phyloP scores from a whole-genome alignment of 2,888 invertebrate genomes.

The Fissipunctia ypsillon region DNA sequence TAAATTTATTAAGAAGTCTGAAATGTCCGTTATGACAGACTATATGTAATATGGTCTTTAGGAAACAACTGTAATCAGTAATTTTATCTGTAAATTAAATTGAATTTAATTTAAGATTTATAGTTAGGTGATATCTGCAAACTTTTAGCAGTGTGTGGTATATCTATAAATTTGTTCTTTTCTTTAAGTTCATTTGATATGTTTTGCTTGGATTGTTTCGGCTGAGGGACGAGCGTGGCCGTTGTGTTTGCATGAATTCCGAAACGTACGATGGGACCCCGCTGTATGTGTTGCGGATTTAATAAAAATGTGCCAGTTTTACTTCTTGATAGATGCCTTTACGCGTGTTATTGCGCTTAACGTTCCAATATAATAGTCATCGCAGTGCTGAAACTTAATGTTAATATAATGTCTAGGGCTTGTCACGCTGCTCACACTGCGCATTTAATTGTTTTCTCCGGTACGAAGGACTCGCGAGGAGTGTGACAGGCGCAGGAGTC shows the following conservation, averaged over 20 bases:
- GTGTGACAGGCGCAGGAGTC: constrained; percentile 55
- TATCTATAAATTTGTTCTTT: constrained; percentile 76
- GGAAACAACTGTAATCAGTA: constrained; percentile 84
- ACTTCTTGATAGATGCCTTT: constrained; percentile 69
- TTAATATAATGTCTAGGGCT: constrained; percentile 56
- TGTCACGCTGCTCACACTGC: constrained; percentile 56
- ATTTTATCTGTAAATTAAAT: constrained; percentile 85
- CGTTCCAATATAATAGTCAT: constrained; percentile 57
- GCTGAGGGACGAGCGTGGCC: constrained; percentile 68
- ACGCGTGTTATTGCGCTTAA: constrained; percentile 73
- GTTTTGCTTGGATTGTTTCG: constrained; percentile 78
- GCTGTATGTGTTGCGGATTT: constrained; percentile 59
- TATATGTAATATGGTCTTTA: constrained; percentile 86
- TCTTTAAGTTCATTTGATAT: constrained; percentile 73
- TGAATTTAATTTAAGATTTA: constrained; percentile 86
- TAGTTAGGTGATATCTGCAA: constrained; percentile 85
- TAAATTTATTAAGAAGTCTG: constrained; percentile 86
- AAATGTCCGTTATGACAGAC: constrained; percentile 83
- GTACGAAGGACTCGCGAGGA: constrained; percentile 31
- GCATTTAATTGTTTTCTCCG: constrained; percentile 34
- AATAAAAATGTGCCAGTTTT: constrained; percentile 56
- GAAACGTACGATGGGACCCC: constrained; percentile 79
- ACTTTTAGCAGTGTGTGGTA: constrained; percentile 77
- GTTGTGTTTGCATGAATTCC: constrained; percentile 81
- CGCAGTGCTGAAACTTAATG: constrained; percentile 54